These are phyloP conservation scores for Apeltes quadracus DNA, from an alignment of 2,113 vertebrate genomes.

Conservation along the genomic window DNA sequence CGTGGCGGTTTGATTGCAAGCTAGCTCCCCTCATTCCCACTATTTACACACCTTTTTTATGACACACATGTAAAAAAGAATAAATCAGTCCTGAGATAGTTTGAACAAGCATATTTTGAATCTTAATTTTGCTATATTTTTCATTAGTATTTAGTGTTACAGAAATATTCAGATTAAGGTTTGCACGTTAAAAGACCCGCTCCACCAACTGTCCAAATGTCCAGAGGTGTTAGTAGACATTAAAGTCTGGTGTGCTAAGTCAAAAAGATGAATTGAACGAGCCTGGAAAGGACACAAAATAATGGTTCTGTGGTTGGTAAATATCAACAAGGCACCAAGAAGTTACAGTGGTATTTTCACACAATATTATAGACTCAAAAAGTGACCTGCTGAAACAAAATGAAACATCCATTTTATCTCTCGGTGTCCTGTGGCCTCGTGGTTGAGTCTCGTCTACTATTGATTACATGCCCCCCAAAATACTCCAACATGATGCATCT, in stretches of 20 bases:
- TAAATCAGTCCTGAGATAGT: background rate
- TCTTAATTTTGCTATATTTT: background rate
- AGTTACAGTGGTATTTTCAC: background rate
- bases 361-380: background rate
- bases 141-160: background rate
- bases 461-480: too few relatives aligned
- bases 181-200: background rate
- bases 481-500: background rate
- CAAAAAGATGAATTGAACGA: background rate
- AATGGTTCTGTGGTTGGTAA: background rate
- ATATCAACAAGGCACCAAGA: background rate
- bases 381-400: background rate
- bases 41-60: background rate
- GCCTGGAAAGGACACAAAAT: background rate
- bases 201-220: slow-evolving; percentile 5
- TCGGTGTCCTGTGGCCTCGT: background rate
- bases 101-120: background rate
- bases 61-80: background rate
- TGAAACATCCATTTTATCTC: background rate
- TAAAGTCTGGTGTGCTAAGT: background rate
- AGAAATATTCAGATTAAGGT: background rate
- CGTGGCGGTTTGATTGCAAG: background rate
- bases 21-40: background rate
- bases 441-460: background rate
- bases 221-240: background rate